Evolutionary conservation across 2,888 invertebrate species (phyloP).

Genomic region (Heliconius ismenius): DNA sequence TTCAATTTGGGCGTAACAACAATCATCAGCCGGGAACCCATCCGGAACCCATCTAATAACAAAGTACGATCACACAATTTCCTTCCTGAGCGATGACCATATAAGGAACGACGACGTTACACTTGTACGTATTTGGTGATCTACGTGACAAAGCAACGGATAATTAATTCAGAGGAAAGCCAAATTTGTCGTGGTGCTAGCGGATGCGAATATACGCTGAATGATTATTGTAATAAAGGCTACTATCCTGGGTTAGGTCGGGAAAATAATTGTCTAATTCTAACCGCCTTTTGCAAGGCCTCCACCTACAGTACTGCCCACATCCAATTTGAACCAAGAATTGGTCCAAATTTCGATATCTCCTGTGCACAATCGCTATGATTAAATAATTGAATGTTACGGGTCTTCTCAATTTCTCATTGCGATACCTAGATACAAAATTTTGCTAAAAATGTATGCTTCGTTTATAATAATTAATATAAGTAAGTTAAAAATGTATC

Average conservation of each 20-base stretch:
- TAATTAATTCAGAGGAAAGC: conserved; percentile 75
- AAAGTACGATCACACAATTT: conserved; percentile 73
- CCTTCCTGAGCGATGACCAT: conserved; percentile 71
- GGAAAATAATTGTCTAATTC: conserved; percentile 59
- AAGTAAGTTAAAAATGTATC: background rate
- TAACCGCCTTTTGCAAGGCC: conserved; percentile 74
- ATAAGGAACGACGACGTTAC: conserved; percentile 62
- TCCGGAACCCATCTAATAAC: conserved; percentile 41
- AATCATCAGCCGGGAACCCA: conserved; percentile 36
- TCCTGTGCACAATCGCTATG: conserved; percentile 16
- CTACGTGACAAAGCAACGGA: conserved; percentile 72
- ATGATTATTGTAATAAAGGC: conserved; percentile 59
- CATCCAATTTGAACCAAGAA: conserved; percentile 71
- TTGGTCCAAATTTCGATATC: conserved; percentile 61
- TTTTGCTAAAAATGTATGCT: background rate
- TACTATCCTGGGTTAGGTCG: conserved; percentile 53
- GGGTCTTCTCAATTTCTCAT: background rate
- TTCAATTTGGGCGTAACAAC: conserved; percentile 60
- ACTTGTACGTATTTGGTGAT: conserved; percentile 68
- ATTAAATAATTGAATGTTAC: conserved; percentile 26
- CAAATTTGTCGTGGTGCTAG: conserved; percentile 66
- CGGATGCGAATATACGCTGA: conserved; percentile 60
- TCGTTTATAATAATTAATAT: background rate
- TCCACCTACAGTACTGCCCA: conserved; percentile 78
- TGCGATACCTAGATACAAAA: background rate